These are phyloP conservation scores for Ciconia stormi DNA, from an alignment of 2,113 vertebrate genomes.

Conservation along the genomic window DNA sequence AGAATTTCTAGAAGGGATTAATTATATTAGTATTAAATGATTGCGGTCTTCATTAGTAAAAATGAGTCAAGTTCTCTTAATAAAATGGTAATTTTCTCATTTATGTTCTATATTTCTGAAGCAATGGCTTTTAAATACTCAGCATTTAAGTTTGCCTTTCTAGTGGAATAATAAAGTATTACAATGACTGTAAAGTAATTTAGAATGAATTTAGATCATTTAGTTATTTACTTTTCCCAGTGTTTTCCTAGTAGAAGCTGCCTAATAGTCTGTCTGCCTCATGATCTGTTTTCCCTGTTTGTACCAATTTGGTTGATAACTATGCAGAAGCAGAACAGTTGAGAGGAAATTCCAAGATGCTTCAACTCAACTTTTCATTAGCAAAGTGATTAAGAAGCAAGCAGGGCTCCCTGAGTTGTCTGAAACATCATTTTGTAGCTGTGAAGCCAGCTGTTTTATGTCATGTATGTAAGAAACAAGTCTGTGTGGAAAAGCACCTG, in stretches of 20 bases:
- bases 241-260: not conserved
- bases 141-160: not conserved
- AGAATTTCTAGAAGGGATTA: not conserved
- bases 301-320: not conserved
- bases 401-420: not conserved
- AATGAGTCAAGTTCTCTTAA: slow-evolving; percentile 23
- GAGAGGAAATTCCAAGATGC: not conserved
- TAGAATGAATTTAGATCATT: not conserved
- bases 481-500: not conserved
- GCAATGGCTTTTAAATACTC: not conserved
- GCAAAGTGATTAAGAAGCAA: not conserved
- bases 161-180: not conserved
- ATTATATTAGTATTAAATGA: not conserved
- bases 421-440: not conserved
- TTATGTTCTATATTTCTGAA: not conserved
- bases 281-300: not conserved
- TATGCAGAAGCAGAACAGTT: not conserved
- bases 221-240: not conserved
- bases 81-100: slow-evolving; percentile 32
- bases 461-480: not conserved
- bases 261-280: not conserved
- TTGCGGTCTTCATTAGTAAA: not conserved
- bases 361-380: not conserved
- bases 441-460: not conserved
- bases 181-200: not conserved